Evolutionary conservation across 2,113 vertebrate species (phyloP).

Genomic region (Megalops atlanticus): DNA sequence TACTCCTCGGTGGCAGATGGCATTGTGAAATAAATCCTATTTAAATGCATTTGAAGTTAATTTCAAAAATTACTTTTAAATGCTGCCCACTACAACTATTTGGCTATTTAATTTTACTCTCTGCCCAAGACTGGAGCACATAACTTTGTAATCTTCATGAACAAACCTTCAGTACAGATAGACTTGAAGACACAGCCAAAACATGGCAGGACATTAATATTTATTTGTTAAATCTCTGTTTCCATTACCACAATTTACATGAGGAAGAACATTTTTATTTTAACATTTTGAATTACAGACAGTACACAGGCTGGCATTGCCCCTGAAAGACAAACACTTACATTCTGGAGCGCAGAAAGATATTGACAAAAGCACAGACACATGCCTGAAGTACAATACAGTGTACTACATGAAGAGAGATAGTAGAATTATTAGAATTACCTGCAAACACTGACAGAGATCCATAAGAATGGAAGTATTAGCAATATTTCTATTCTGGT

Average conservation of each 20-base stretch:
- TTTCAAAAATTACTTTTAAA: too few relatives aligned
- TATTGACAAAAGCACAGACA: conserved; percentile 42
- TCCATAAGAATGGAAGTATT: neutral
- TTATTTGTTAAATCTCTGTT: conserved; percentile 65
- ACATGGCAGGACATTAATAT: conserved; percentile 41
- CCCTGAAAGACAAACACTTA: conserved; percentile 48
- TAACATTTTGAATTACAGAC: conserved; percentile 58
- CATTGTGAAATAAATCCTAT: too few relatives aligned
- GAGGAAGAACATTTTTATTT: conserved; percentile 36
- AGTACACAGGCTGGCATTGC: conserved; percentile 50
- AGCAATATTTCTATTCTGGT: neutral
- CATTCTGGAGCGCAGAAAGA: conserved; percentile 35
- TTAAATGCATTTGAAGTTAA: too few relatives aligned
- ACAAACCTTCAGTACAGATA: too few relatives aligned
- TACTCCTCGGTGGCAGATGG: too few relatives aligned
- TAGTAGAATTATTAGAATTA: neutral
- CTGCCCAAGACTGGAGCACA: too few relatives aligned
- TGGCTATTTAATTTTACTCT: too few relatives aligned
- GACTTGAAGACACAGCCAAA: neutral
- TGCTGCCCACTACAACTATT: too few relatives aligned
- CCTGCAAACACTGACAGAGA: neutral
- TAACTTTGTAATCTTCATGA: too few relatives aligned
- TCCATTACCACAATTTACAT: conserved; percentile 57
- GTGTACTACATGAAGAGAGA: conserved; percentile 35
- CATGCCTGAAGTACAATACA: conserved; percentile 40